A percentile compares a stretch with the other conserved stretches of the same genome.
phyloP scores from a whole-genome alignment of 2,888 invertebrate species.

The Tetheella fluctuosa region DNA sequence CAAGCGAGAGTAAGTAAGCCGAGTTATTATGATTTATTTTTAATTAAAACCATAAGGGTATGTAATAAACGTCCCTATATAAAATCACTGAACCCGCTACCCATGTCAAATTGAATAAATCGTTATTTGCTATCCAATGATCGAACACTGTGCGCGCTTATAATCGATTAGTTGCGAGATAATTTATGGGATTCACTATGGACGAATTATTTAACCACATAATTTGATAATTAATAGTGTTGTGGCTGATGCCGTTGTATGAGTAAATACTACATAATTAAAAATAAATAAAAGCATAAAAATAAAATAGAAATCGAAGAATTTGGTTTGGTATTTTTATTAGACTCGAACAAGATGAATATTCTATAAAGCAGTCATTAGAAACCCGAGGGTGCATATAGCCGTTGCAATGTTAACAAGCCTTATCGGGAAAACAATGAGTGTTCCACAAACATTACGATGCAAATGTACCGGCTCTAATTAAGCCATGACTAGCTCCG shows the following conservation, averaged over 20 bases:
- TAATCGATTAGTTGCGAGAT: constrained; percentile 65
- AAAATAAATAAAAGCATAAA: neutral
- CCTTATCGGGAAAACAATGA: constrained; percentile 66
- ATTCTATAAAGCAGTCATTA: constrained; percentile 14
- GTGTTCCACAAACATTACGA: constrained; percentile 51
- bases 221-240: neutral
- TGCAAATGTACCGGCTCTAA: constrained; percentile 61
- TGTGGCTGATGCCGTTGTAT: neutral
- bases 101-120: constrained; percentile 69
- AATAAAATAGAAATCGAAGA: neutral
- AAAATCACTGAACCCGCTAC: constrained; percentile 57
- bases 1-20: constrained; percentile 11
- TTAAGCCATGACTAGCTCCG: constrained; percentile 54
- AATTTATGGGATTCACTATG: constrained; percentile 50
- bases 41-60: constrained; percentile 64
- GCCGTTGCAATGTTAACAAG: constrained; percentile 46
- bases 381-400: constrained; percentile 25
- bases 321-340: neutral
- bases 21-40: constrained; percentile 60
- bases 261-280: too few species aligned
- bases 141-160: constrained; percentile 49
- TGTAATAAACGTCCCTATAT: constrained; percentile 41
- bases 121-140: constrained; percentile 64
- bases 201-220: constrained; percentile 8
- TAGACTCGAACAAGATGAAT: constrained; percentile 13